These are phyloP conservation scores for Polypterus bichir DNA, from an alignment of 2,113 vertebrate species.

Conservation along the genomic window DNA sequence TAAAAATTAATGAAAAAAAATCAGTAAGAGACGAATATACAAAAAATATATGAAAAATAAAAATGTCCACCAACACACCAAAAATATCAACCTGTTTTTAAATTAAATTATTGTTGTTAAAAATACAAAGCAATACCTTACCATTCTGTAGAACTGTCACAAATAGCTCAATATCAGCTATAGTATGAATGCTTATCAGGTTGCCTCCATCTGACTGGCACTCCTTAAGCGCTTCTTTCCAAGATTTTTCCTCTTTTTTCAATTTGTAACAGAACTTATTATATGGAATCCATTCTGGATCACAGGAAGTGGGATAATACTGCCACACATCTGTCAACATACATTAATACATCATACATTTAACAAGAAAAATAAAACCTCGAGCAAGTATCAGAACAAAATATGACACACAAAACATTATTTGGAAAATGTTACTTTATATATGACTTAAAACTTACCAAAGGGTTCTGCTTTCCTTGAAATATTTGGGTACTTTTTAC, in stretches of 20 bases:
- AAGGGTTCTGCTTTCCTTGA: constrained; percentile 41
- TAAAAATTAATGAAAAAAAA: too few species aligned
- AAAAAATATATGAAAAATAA: too few species aligned
- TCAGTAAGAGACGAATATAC: too few species aligned
- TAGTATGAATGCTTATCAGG: constrained; percentile 58
- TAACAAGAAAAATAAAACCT: too few species aligned
- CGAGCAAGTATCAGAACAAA: too few species aligned
- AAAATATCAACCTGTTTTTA: too few species aligned
- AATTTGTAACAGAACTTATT: constrained; percentile 70
- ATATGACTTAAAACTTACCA: constrained; percentile 47
- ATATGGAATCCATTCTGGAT: constrained; percentile 64
- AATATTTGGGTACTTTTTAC: constrained; percentile 68
- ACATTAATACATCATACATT: too few species aligned
- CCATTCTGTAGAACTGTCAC: constrained; percentile 52
- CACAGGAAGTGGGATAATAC: constrained; percentile 63
- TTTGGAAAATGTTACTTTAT: neutral
- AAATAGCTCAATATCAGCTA: constrained; percentile 71
- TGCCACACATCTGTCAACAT: constrained; percentile 62
- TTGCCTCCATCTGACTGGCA: constrained; percentile 50
- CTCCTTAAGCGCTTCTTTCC: constrained; percentile 55
- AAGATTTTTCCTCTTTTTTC: constrained; percentile 51
- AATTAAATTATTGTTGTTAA: too few species aligned
- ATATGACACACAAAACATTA: neutral
- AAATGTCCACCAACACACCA: too few species aligned
- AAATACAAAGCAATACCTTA: constrained; percentile 33